Percentiles rank a stretch among this genome's conserved stretches.
These are phyloP conservation scores for Carpatolechia fugitivella DNA, from an alignment of 2,888 invertebrate species.

Conservation along the genomic window DNA sequence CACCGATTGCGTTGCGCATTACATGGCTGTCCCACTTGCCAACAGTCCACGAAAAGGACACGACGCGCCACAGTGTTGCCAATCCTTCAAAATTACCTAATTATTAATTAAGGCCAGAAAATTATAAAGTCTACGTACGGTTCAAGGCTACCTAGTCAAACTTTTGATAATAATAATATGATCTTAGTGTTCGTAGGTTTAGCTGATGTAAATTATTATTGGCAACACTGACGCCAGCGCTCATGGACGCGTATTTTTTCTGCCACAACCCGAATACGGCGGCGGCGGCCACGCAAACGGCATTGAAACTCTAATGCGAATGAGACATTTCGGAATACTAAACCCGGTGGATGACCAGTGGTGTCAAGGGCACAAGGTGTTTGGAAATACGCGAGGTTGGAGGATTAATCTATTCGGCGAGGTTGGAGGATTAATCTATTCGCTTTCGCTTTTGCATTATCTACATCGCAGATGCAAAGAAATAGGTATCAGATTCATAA, in stretches of 20 bases:
- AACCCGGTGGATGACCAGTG: slow-evolving; percentile 43
- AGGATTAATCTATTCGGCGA: too few species aligned
- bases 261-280: not conserved
- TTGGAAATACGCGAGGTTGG: slow-evolving; percentile 17
- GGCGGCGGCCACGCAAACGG: slow-evolving; percentile 22
- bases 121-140: too few species aligned
- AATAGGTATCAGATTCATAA: not conserved
- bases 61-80: too few species aligned
- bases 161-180: too few species aligned
- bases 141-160: too few species aligned
- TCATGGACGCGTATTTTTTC: not conserved
- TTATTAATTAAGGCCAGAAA: too few species aligned
- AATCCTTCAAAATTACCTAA: too few species aligned
- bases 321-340: slow-evolving; percentile 49
- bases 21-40: slow-evolving; percentile 3
- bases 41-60: not conserved
- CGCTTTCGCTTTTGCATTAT: not conserved
- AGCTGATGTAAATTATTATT: too few species aligned
- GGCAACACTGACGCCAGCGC: too few species aligned
- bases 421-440: too few species aligned
- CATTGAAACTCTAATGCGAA: slow-evolving; percentile 55
- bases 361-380: slow-evolving; percentile 49
- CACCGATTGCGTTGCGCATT: slow-evolving; percentile 1
- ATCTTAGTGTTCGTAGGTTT: too few species aligned
- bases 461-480: not conserved